Conservation (phyloP, 1,140 invertebrate species). For the Orchestia grillus region DNA sequence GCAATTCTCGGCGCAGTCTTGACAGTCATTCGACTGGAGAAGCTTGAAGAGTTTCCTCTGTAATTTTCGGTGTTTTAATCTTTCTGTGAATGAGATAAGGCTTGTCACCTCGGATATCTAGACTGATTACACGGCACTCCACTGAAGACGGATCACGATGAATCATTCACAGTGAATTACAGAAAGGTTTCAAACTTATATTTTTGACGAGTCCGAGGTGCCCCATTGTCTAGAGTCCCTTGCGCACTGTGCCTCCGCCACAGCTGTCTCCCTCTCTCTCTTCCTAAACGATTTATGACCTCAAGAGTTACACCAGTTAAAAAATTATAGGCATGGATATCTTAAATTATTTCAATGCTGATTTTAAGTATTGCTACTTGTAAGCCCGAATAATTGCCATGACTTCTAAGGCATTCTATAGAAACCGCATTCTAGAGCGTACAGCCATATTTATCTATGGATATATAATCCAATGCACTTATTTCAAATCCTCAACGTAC, state of each 20-base stretch:
- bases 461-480: too few species aligned
- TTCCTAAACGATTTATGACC: too few species aligned
- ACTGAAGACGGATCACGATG: not conserved
- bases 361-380: too few species aligned
- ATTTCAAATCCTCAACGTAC: too few species aligned
- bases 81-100: slow-evolving; percentile 21
- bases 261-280: too few species aligned
- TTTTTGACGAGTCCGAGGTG: not conserved
- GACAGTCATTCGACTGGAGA: not conserved
- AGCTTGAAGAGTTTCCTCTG: not conserved
- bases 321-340: too few species aligned
- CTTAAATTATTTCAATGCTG: too few species aligned
- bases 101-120: slow-evolving; percentile 12
- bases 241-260: not conserved
- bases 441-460: too few species aligned
- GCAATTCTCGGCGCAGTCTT: not conserved
- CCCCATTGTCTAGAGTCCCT: not conserved
- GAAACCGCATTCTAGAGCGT: too few species aligned
- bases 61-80: not conserved
- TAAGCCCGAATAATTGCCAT: too few species aligned
- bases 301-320: too few species aligned
- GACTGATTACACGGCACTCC: slow-evolving; percentile 15
- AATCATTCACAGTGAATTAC: not conserved
- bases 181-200: not conserved
- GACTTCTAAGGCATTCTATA: too few species aligned